Percentiles rank a stretch among this genome's conserved stretches.
phyloP scores from a whole-genome alignment of 1,140 invertebrate species.

The Delia radicum region DNA sequence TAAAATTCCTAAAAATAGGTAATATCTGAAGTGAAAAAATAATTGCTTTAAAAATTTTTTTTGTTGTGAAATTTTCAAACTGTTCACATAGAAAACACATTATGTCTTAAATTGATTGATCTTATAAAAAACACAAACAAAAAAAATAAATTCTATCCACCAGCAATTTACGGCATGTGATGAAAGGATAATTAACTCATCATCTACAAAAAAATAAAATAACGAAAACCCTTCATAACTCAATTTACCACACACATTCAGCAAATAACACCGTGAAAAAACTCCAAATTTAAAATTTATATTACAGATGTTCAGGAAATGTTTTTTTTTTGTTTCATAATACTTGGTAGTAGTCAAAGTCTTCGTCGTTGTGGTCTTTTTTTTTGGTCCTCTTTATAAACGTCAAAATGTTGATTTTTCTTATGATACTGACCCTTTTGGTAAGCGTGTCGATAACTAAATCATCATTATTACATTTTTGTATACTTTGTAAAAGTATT shows the following conservation, averaged over 20 bases:
- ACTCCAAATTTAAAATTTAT: too few relatives aligned
- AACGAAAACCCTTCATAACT: slow-evolving; percentile 11
- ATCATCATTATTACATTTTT: too few relatives aligned
- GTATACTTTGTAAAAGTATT: too few relatives aligned
- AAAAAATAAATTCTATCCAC: neutral
- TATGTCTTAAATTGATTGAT: neutral
- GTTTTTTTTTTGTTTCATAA: neutral
- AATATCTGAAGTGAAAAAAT: too few relatives aligned
- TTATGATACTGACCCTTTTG: neutral
- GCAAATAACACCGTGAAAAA: too few relatives aligned
- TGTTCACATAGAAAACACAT: neutral
- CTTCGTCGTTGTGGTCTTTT: neutral
- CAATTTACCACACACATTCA: slow-evolving; percentile 9
- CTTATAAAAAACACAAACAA: neutral
- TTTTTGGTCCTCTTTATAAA: neutral
- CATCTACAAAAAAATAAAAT: neutral
- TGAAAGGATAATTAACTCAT: slow-evolving; percentile 24
- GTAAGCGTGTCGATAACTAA: slow-evolving; percentile 15
- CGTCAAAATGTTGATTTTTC: slow-evolving; percentile 15
- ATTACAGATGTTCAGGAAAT: slow-evolving; percentile 20
- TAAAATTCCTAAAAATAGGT: too few relatives aligned
- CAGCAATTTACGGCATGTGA: neutral
- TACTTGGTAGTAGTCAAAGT: neutral
- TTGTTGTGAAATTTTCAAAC: too few relatives aligned
- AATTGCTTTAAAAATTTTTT: too few relatives aligned